These are phyloP conservation scores for Meda fulgida DNA, from an alignment of 2,797 vertebrate species.

Conservation along the genomic window DNA sequence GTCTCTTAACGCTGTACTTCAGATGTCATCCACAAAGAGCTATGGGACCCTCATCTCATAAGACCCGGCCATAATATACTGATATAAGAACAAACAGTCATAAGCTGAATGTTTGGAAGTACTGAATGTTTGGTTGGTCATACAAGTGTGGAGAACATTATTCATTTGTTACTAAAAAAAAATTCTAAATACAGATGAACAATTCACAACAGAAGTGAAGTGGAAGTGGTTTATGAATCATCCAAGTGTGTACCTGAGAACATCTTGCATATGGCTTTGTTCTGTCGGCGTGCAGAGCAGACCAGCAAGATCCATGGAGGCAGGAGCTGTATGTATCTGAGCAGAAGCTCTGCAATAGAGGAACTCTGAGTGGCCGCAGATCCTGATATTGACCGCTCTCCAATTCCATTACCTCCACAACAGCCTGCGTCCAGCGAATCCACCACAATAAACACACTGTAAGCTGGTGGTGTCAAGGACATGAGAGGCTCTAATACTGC, in stretches of 20 bases:
- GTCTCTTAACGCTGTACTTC: constrained; percentile 8
- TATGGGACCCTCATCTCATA: constrained; percentile 41
- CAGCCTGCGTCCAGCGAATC: constrained; percentile 77
- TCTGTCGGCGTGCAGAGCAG: constrained; percentile 81
- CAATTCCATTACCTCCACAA: constrained; percentile 46
- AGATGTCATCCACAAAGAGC: constrained; percentile 37
- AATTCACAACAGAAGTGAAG: not conserved
- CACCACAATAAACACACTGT: constrained; percentile 78
- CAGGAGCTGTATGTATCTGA: constrained; percentile 77
- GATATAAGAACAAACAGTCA: not conserved
- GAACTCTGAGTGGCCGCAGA: constrained; percentile 53
- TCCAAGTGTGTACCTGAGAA: constrained; percentile 76
- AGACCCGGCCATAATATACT: constrained; percentile 23
- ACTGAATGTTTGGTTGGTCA: not conserved
- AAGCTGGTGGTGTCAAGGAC: constrained; percentile 76
- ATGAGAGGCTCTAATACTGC: constrained; percentile 77
- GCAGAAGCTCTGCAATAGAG: constrained; percentile 80
- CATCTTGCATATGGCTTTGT: constrained; percentile 79
- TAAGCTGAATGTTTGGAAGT: not conserved
- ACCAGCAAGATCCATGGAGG: constrained; percentile 84
- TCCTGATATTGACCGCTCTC: constrained; percentile 40
- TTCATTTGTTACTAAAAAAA: not conserved
- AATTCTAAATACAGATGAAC: not conserved
- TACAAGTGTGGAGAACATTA: not conserved
- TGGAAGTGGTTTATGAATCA: not conserved